Evolutionary conservation across 64 coral and sea anemone genomes (phyloP), one percentile per base, ranked within the genome.

Genomic region (Actinia tenebrosa): DNA sequence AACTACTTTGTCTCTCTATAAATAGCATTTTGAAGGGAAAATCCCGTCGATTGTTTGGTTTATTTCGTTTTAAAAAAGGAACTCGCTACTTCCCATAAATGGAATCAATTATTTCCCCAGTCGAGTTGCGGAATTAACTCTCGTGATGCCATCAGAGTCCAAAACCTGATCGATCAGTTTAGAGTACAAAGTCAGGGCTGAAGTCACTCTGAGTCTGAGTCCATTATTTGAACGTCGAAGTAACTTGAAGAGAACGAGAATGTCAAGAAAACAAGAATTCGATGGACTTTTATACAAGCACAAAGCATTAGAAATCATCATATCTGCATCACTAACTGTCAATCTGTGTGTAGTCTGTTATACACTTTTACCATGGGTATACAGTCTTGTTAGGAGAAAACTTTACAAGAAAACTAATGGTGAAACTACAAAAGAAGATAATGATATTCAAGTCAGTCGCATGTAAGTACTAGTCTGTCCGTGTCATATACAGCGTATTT

Each of bases 271-370:
- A 18, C 26, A 14, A 75, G 69, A 26, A 27, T 13, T 75, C 25
- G 52, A 27, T 77, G 64, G 66, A 53, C 9, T 60, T 62, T 37
- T 37, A 37, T 13, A 77, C 53, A 64, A 56, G 60, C 84, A 91
- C 55, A 86, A 91, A 86, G 78, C 37, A 45, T 60, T 63, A 80
- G 89, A 91, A 79, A 86, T 91, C 58, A 53, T 91, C 37, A 42
- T 91, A 6, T 86, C 77, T 64, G 83, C 58, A 22, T 91, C 89
- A 55, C 16, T 86, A 43, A 91, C 89, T 18, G 56, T 91, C 10
- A 91, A 91, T 77, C 60, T 91, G 37, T 91, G 89, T 23, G 82
- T 91, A 42, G 18, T 60, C 4, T 91, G 64, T 56, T 86, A 77
- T 37, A 50, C 84, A 3, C n/a, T 47, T 91, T 86, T 91, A 22